Conservation (phyloP, 2,888 invertebrate species). For the Aspidapion aeneum region DNA sequence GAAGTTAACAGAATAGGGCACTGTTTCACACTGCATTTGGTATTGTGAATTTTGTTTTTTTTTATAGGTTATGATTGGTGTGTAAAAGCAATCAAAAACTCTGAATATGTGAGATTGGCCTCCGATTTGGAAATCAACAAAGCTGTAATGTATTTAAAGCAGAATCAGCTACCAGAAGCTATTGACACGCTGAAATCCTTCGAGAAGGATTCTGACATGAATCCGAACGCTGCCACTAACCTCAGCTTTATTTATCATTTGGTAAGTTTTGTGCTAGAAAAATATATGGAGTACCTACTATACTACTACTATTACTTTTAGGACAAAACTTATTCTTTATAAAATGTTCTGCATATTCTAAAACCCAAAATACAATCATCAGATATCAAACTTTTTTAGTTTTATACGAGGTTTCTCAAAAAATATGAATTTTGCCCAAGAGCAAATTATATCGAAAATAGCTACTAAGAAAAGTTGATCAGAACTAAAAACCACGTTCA, state of each 20-base stretch:
- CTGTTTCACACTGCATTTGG: too few species aligned
- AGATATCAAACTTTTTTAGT: too few species aligned
- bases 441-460: too few species aligned
- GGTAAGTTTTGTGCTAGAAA: slow-evolving; percentile 49
- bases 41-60: slow-evolving; percentile 9
- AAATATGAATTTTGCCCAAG: too few species aligned
- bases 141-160: slow-evolving; percentile 79
- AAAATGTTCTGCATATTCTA: background rate
- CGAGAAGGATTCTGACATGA: slow-evolving; percentile 80
- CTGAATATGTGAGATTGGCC: slow-evolving; percentile 78
- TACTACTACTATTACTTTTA: background rate
- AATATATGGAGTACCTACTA: background rate
- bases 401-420: too few species aligned
- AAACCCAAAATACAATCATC: too few species aligned
- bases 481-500: too few species aligned
- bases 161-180: slow-evolving; percentile 75
- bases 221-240: slow-evolving; percentile 82
- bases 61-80: slow-evolving; percentile 72
- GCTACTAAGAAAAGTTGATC: too few species aligned
- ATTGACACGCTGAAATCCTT: slow-evolving; percentile 82
- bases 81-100: slow-evolving; percentile 88
- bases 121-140: slow-evolving; percentile 90
- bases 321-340: background rate
- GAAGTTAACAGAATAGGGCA: too few species aligned
- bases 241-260: slow-evolving; percentile 79